These are phyloP conservation scores for Trichosurus vulpecula DNA, from an alignment of 2,797 vertebrate genomes.

Conservation along the genomic window DNA sequence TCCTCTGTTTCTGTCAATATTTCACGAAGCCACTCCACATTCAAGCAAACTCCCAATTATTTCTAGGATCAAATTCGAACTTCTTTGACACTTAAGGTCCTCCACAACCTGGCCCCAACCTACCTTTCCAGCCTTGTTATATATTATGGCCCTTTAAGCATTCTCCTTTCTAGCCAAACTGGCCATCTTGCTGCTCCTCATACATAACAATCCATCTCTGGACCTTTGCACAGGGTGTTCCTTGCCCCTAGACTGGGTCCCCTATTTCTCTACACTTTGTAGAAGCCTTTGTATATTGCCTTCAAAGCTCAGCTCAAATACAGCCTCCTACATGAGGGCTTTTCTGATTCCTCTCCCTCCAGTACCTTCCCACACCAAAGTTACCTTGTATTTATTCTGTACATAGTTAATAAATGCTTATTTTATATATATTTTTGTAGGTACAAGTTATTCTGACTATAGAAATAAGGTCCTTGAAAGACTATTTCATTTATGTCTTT, in stretches of 20 bases:
- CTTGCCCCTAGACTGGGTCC: background rate
- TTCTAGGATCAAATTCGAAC: background rate
- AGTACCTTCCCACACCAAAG: background rate
- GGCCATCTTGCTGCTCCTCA: background rate
- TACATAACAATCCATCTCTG: background rate
- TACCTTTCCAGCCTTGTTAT: background rate
- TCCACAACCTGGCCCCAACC: background rate
- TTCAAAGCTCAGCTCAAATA: background rate
- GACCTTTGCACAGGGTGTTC: background rate
- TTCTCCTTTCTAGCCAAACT: background rate
- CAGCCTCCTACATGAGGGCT: background rate
- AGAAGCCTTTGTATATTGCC: background rate
- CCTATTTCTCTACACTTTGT: background rate
- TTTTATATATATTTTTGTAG: background rate
- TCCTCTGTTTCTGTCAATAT: background rate
- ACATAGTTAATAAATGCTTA: background rate
- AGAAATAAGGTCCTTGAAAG: background rate
- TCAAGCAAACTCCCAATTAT: background rate
- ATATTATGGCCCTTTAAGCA: background rate
- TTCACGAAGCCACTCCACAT: background rate
- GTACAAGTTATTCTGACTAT: background rate
- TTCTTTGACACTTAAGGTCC: background rate
- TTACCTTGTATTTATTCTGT: background rate
- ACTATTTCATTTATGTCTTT: background rate
- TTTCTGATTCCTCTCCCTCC: no score